Conservation (phyloP, 2,113 vertebrate genomes). For the Nyctibius bracteatus region DNA sequence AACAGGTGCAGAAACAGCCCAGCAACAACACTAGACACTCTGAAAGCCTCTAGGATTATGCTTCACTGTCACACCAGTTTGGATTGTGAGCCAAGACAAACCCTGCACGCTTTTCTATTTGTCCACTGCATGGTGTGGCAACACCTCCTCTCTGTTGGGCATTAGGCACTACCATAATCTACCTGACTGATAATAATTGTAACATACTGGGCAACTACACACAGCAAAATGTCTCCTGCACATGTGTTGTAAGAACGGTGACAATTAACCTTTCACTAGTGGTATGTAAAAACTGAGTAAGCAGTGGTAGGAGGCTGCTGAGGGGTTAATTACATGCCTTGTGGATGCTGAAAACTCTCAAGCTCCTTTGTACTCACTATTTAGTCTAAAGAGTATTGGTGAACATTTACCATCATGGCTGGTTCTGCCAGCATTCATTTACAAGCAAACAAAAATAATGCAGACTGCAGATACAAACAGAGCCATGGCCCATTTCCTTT, state of each 20-base stretch:
- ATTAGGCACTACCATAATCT: too few species aligned
- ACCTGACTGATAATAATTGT: neutral
- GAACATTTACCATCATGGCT: neutral
- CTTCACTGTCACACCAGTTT: neutral
- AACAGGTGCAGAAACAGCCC: neutral
- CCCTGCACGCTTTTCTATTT: too few species aligned
- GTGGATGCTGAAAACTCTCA: neutral
- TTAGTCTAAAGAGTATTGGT: neutral
- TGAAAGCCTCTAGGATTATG: neutral
- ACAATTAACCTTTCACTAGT: neutral
- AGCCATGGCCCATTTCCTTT: neutral
- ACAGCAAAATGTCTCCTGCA: neutral
- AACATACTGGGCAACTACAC: neutral
- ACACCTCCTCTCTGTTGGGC: neutral
- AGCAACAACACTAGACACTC: neutral
- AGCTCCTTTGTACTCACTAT: neutral
- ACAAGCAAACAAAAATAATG: neutral
- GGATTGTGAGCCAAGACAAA: neutral
- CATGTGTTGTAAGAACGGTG: rapidly evolving
- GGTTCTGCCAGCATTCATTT: neutral
- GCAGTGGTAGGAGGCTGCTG: neutral
- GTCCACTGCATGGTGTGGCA: neutral
- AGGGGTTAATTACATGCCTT: neutral
- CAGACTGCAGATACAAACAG: neutral
- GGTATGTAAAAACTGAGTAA: neutral